These are phyloP conservation scores for Halichondria panicea DNA, from an alignment of 37 sponge, comb jelly and placozoan species.

Conservation along the genomic window DNA sequence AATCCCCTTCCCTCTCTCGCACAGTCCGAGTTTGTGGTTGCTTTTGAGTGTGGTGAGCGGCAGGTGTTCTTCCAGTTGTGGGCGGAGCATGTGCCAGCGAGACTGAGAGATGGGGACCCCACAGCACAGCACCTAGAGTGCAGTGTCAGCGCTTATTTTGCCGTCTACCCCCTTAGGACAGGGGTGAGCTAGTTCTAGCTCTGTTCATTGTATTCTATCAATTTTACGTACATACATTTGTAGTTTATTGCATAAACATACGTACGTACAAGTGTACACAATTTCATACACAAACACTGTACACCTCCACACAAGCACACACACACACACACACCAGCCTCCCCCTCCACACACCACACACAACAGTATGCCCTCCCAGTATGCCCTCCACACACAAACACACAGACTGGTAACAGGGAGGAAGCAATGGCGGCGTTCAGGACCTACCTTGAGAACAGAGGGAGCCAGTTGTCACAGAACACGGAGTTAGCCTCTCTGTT, in stretches of 20 bases:
- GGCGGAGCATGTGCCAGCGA: constrained; percentile 36
- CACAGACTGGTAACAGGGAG: constrained; percentile 32
- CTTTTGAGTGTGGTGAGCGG: constrained; percentile 70
- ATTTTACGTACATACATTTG: too few relatives aligned
- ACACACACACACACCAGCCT: constrained; percentile 12
- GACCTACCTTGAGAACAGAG: constrained; percentile 62
- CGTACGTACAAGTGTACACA: too few relatives aligned
- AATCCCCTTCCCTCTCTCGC: too few relatives aligned
- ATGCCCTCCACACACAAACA: constrained; percentile 1
- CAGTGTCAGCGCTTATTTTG: constrained; percentile 64
- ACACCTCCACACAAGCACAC: constrained; percentile 11
- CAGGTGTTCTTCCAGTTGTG: constrained; percentile 62
- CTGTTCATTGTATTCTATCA: too few relatives aligned
- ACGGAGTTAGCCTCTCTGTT: constrained; percentile 70
- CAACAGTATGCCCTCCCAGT: too few relatives aligned
- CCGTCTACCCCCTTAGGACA: constrained; percentile 52
- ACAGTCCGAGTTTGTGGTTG: constrained; percentile 45
- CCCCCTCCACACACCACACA: too few relatives aligned
- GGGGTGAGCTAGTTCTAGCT: constrained; percentile 20
- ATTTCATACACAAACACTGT: background rate
- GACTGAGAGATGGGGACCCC: background rate
- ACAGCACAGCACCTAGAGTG: constrained; percentile 57
- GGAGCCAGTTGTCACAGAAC: constrained; percentile 42
- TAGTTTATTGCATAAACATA: too few relatives aligned
- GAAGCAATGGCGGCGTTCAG: constrained; percentile 56